Conservation (phyloP, 2,797 vertebrate genomes). For the Urophycis tenuis region DNA sequence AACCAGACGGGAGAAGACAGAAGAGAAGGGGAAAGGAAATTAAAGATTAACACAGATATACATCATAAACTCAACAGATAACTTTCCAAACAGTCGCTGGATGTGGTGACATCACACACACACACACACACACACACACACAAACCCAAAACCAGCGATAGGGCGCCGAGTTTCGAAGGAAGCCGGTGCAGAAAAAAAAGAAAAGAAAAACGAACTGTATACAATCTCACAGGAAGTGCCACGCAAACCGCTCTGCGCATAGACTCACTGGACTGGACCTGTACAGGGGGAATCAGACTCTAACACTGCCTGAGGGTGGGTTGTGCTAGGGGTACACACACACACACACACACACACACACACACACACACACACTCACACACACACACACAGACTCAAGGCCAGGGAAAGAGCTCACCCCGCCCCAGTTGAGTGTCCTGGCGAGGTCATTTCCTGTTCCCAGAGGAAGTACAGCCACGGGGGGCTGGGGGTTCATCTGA, state of each 20-base stretch:
- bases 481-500: slow-evolving; percentile 90
- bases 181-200: not conserved
- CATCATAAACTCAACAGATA: too few species aligned
- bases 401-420: slow-evolving; percentile 78
- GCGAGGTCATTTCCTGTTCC: slow-evolving; percentile 98
- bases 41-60: not conserved
- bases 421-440: slow-evolving; percentile 98
- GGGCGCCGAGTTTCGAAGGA: not conserved
- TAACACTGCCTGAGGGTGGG: too few species aligned
- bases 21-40: too few species aligned
- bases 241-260: not conserved
- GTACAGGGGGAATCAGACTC: too few species aligned
- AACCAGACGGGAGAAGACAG: too few species aligned
- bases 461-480: slow-evolving; percentile 95
- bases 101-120: not conserved
- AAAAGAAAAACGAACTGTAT: not conserved
- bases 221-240: not conserved
- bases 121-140: not conserved
- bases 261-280: too few species aligned
- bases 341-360: not conserved
- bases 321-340: not conserved
- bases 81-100: not conserved
- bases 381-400: slow-evolving; percentile 39
- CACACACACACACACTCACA: slow-evolving; percentile 32
- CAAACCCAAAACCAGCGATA: not conserved